Evolutionary conservation across 2,888 invertebrate species (phyloP), one percentile per base, ranked within the genome.

Genomic region (Odontothrips loti): DNA sequence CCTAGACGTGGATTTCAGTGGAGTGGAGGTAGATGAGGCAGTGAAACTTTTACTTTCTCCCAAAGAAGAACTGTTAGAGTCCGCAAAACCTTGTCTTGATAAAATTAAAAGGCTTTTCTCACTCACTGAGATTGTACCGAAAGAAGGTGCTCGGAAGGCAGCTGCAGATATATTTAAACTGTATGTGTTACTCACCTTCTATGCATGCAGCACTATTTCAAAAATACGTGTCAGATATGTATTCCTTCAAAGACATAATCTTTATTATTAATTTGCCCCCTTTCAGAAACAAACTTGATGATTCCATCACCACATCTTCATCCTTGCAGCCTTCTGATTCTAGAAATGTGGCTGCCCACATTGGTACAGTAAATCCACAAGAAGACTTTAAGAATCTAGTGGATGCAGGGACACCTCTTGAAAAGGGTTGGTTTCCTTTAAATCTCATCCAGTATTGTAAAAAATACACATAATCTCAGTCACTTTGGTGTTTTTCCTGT

Each of bases 81-180:
- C 86, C 80, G 87, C 88, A 79, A 23, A 27, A 27, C 68, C 68
- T 27, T 88, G 89, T 3, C 84, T 90, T 0, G 87, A 89, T 34
- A 88, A 87, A 81, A 84, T 92, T 8, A 90, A 90, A 84, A 86
- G 87, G 23, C 82, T 90, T 10, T 91, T 91, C 84, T 86, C 87
- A 4, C 85, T 91, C 79, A 88, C 88, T 80, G 88, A 89, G 84
- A 86, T 88, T 78, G 88, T 27, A 23, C 68, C 68, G 27, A 75
- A 81, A 23, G 80, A 82, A 81, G 79, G 79, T 80, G 80, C 23
- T 47, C 79, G 78, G 23, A 80, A 80, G 63, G 79, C 80, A 8
- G 83, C 82, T 79, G 81, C 81, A 15, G 81, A 82, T 23, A 79
- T 82, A 23, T 82, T 83, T 58, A 82, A 83, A 43, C 81, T 47